Conservation (phyloP, 2,113 vertebrate genomes). For the Indri indri region DNA sequence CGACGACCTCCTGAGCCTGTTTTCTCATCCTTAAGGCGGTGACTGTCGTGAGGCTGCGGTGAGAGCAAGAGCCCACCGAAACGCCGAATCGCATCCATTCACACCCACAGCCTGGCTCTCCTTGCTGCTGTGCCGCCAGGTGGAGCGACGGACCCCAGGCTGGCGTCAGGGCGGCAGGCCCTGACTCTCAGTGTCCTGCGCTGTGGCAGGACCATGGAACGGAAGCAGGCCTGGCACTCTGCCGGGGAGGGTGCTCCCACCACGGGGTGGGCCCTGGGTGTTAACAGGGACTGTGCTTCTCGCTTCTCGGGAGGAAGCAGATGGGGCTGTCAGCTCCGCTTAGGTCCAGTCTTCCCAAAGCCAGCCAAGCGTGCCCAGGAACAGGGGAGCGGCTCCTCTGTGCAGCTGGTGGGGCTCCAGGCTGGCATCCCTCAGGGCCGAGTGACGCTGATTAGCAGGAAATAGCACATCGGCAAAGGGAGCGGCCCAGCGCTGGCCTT, state of each 20-base stretch:
- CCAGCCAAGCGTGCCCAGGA: constrained; percentile 41
- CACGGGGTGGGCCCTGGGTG: neutral
- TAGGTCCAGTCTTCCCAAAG: constrained; percentile 8
- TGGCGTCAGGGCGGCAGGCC: neutral
- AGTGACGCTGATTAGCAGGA: neutral
- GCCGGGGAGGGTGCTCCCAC: neutral
- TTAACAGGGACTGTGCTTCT: neutral
- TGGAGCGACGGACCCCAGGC: accelerated
- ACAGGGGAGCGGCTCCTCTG: neutral
- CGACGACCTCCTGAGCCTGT: accelerated
- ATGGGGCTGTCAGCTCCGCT: constrained; percentile 59
- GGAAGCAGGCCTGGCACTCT: accelerated
- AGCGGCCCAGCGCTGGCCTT: accelerated
- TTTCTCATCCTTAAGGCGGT: neutral
- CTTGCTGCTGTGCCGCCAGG: accelerated
- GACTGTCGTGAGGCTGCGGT: accelerated
- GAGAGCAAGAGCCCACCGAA: accelerated
- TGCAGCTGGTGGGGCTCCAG: constrained; percentile 67
- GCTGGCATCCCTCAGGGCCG: neutral
- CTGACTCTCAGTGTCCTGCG: neutral
- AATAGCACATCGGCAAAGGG: constrained; percentile 28
- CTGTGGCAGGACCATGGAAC: accelerated
- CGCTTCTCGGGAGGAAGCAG: constrained; percentile 41
- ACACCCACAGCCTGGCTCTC: too few relatives aligned
- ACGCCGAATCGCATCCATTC: too few relatives aligned